Evolutionary conservation across 1,140 invertebrate species (phyloP).

Genomic region (Calliphora vicina): DNA sequence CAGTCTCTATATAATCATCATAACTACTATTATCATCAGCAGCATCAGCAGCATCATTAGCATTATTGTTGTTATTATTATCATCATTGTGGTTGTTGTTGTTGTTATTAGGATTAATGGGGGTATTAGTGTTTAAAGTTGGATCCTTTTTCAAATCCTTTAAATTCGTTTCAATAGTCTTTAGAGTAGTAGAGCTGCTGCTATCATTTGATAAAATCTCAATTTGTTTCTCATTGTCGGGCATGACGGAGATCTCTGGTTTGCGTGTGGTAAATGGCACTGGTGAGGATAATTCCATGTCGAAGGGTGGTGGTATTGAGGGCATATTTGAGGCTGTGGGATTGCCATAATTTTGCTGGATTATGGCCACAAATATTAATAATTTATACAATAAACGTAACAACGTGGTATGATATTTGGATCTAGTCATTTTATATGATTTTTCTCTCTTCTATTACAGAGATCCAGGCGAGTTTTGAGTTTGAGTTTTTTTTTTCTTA

Average conservation of each 20-base stretch:
- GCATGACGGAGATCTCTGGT: conserved; percentile 29
- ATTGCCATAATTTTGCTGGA: conserved; percentile 5
- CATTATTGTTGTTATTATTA: no score
- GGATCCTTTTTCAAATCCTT: conserved; percentile 35
- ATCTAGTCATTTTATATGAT: background rate
- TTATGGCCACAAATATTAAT: conserved; percentile 23
- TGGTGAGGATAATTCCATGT: conserved; percentile 39
- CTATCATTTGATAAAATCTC: background rate
- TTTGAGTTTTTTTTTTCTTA: background rate
- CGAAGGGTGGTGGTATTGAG: background rate
- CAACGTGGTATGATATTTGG: background rate
- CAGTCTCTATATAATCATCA: conserved; percentile 26
- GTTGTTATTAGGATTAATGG: conserved; percentile 39
- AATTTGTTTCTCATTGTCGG: background rate
- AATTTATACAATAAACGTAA: conserved; percentile 36
- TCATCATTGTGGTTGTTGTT: conserved; percentile 26
- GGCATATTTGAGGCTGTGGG: background rate
- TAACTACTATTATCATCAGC: background rate
- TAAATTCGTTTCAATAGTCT: conserved; percentile 30
- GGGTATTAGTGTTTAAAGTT: background rate
- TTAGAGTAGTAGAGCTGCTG: background rate
- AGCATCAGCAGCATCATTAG: no score
- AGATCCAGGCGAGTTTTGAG: no score
- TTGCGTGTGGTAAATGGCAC: conserved; percentile 41
- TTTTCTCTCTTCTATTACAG: background rate